A percentile compares a stretch with the other conserved stretches of the same genome.
phyloP scores from a whole-genome alignment of 2,113 vertebrate species.

The Lophura nycthemera region DNA sequence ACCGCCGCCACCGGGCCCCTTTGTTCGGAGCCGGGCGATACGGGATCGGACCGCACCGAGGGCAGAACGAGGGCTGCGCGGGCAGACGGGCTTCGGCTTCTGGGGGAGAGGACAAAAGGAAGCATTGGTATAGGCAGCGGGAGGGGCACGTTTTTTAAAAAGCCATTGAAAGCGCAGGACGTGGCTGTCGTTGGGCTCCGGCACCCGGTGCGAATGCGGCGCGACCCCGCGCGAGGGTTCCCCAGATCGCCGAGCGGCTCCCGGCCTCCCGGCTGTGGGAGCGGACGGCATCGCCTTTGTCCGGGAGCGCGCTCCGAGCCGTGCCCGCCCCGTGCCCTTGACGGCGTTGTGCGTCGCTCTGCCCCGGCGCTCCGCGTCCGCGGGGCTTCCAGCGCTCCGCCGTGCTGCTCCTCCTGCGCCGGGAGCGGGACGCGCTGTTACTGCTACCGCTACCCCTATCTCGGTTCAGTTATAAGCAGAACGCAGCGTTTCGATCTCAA shows the following conservation, averaged over 20 bases:
- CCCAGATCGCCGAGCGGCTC: slow-evolving; percentile 1
- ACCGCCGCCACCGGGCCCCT: slow-evolving; percentile 67
- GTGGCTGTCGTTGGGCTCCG: background rate
- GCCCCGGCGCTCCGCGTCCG: too few species aligned
- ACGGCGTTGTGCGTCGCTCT: too few species aligned
- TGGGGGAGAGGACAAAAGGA: rapidly evolving
- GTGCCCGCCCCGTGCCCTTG: too few species aligned
- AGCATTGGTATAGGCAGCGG: background rate
- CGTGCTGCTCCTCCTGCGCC: too few species aligned
- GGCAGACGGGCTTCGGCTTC: background rate
- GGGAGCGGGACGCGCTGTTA: too few species aligned
- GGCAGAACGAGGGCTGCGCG: too few species aligned
- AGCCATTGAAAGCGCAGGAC: background rate
- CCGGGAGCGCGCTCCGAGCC: background rate
- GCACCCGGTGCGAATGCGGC: too few species aligned
- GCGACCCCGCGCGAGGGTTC: too few species aligned
- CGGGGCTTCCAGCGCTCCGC: too few species aligned
- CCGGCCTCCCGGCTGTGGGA: background rate
- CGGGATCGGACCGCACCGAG: too few species aligned
- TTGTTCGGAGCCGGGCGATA: slow-evolving; percentile 23
- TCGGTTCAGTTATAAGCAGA: slow-evolving; percentile 28
- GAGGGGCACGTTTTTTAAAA: background rate
- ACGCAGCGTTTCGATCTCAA: slow-evolving; percentile 27
- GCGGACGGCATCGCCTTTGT: slow-evolving; percentile 25
- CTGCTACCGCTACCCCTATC: slow-evolving; percentile 30